Base-by-base conservation (phyloP, 2,113 vertebrate genomes). In the Pluvianellus socialis region DNA sequence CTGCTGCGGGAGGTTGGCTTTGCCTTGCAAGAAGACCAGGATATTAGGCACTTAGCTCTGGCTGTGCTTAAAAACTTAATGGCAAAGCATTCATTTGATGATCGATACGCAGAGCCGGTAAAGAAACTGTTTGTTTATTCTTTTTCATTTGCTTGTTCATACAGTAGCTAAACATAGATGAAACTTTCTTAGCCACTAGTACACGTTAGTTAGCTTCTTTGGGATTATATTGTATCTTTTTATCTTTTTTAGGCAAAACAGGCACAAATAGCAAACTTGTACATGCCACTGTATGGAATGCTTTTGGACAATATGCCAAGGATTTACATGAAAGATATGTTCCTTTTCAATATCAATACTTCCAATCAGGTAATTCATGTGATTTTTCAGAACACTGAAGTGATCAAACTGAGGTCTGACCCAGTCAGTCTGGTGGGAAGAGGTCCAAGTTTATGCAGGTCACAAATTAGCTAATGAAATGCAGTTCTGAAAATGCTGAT, bases 281-380 rank as follows among this genome's bases (percentile, higher is more conserved):
- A 99, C 93, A 99, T 99, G 98, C 99, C 99, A 4, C 98, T 99
- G 26, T 99, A 99, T 47, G 99, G 99, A 55, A 98, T 99, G 97
- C 99, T 99, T 90, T 98, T 99, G 96, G 99, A 99, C 98, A 99
- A 99, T 92, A 99, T 99, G 99, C 99, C 99, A 30, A 98, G 99
- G 68, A 99, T 99, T 96, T 99, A 99, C 96, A 98, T 99, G 98
- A 99, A 99, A 96, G 99, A 99, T 86, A 96, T 99, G 42, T 99
- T 99, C 93, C 99, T 99, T 91, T 99, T 99, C 95, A 99, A 98
- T 74, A 94, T 99, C 92, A 99, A 98, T 79, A 98, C 99, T 56
- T 99, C 99, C 66, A 99, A 99, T 97, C 99, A 99, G 98, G 99
- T 99, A 98, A 87, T 70, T 23, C 8, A 2, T 16, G 35, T 63